These are phyloP conservation scores for Heliconius hewitsoni DNA, from an alignment of 1,140 invertebrate species.

Conservation along the genomic window DNA sequence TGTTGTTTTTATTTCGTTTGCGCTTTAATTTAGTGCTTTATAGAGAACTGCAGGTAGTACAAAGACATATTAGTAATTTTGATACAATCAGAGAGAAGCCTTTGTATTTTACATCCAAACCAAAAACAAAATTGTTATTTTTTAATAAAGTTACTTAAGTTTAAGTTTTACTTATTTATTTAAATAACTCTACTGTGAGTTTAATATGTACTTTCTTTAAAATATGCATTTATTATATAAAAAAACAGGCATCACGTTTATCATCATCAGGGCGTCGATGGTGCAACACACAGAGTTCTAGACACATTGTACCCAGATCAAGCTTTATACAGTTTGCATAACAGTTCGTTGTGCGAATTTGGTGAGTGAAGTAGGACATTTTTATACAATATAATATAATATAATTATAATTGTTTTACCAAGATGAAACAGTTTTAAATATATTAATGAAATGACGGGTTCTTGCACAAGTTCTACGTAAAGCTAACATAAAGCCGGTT, in stretches of 20 bases:
- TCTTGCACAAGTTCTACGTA: not conserved
- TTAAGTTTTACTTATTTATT: too few relatives aligned
- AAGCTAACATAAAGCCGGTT: not conserved
- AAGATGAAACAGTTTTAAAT: not conserved
- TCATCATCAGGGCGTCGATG: slow-evolving; percentile 90
- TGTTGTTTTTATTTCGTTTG: slow-evolving; percentile 30
- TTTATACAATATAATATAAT: not conserved
- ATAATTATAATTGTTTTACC: not conserved
- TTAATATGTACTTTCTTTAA: too few relatives aligned
- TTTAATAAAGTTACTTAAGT: too few relatives aligned
- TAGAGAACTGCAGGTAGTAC: slow-evolving; percentile 3
- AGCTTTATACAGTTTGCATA: slow-evolving; percentile 89
- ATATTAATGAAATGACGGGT: not conserved
- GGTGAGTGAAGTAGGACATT: slow-evolving; percentile 63
- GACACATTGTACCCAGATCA: slow-evolving; percentile 87
- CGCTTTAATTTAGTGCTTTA: slow-evolving; percentile 23
- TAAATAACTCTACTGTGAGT: too few relatives aligned
- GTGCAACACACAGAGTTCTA: slow-evolving; percentile 86
- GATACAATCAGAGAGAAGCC: not conserved
- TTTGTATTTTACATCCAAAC: not conserved
- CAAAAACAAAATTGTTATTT: too few relatives aligned
- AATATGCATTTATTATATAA: not conserved
- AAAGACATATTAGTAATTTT: not conserved
- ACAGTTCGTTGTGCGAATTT: slow-evolving; percentile 91
- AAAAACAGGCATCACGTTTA: slow-evolving; percentile 87